Evolutionary conservation across 1,140 invertebrate species (phyloP).

Genomic region (Bombus waltoni): DNA sequence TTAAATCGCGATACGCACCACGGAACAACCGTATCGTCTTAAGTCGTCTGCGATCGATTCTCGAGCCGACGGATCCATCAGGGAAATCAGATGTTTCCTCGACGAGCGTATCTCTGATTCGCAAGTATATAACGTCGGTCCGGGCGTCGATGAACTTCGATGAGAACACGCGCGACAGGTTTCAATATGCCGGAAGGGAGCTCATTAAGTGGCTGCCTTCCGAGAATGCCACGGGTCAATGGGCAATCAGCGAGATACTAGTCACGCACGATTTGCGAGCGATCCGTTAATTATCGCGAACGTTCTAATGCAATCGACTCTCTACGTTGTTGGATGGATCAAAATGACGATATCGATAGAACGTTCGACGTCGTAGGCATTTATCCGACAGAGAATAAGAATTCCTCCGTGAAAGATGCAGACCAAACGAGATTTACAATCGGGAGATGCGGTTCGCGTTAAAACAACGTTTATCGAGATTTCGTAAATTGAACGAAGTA

Average conservation of each 20-base stretch:
- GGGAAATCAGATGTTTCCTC: constrained; percentile 5
- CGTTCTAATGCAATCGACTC: constrained; percentile 50
- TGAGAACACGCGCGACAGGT: neutral
- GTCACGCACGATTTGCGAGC: constrained; percentile 21
- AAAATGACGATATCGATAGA: neutral
- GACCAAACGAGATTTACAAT: neutral
- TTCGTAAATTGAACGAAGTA: neutral
- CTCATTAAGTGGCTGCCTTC: constrained; percentile 21
- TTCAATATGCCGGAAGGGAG: constrained; percentile 6
- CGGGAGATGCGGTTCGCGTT: neutral
- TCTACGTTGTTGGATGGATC: neutral
- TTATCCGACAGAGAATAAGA: neutral
- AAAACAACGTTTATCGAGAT: neutral
- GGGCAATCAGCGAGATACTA: constrained; percentile 9
- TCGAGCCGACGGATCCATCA: neutral
- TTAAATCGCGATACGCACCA: neutral
- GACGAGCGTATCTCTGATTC: neutral
- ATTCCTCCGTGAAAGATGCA: neutral
- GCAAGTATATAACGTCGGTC: neutral
- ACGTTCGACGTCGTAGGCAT: neutral
- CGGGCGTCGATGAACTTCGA: neutral
- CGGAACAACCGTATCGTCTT: neutral
- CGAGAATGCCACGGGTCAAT: constrained; percentile 32
- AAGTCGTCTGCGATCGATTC: neutral
- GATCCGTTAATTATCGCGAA: constrained; percentile 58